phyloP scores from a whole-genome alignment of 2,113 vertebrate genomes.

The Rhipidura dahli region DNA sequence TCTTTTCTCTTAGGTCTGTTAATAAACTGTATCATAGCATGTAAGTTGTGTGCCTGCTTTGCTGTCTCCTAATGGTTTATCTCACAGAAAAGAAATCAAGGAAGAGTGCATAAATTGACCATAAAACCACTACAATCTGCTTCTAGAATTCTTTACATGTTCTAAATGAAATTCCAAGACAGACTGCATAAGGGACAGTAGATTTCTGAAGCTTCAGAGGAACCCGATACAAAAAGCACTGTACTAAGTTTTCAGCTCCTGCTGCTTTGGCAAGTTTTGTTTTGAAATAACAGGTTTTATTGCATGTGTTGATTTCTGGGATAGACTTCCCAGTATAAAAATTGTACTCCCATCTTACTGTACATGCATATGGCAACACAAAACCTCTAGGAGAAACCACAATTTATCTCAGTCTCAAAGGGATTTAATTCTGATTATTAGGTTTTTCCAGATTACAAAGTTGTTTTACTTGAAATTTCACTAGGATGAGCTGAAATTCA shows the following conservation, averaged over 20 bases:
- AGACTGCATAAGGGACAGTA: not conserved
- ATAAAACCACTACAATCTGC: too few species aligned
- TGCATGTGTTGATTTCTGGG: not conserved
- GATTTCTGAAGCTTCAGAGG: not conserved
- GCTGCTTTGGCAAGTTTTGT: not conserved
- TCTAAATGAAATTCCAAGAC: not conserved
- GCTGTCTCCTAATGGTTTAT: too few species aligned
- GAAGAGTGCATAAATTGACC: too few species aligned
- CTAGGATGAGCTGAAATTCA: not conserved
- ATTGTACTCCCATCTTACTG: not conserved
- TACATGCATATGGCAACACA: not conserved
- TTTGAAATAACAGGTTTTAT: not conserved
- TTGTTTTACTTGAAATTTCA: not conserved
- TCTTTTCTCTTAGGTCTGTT: too few species aligned
- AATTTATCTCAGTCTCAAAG: not conserved
- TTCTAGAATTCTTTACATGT: not conserved
- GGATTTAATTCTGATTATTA: not conserved
- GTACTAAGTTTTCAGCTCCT: not conserved
- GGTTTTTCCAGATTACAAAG: not conserved
- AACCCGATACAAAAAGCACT: not conserved
- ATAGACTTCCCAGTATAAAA: not conserved
- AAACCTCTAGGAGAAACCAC: not conserved
- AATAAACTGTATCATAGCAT: too few species aligned
- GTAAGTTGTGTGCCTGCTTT: too few species aligned
- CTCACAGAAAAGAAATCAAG: too few species aligned